Evolutionary conservation across 2,113 vertebrate species (phyloP), one percentile per base, ranked within the genome.

Genomic region (Hoplias malabaricus): DNA sequence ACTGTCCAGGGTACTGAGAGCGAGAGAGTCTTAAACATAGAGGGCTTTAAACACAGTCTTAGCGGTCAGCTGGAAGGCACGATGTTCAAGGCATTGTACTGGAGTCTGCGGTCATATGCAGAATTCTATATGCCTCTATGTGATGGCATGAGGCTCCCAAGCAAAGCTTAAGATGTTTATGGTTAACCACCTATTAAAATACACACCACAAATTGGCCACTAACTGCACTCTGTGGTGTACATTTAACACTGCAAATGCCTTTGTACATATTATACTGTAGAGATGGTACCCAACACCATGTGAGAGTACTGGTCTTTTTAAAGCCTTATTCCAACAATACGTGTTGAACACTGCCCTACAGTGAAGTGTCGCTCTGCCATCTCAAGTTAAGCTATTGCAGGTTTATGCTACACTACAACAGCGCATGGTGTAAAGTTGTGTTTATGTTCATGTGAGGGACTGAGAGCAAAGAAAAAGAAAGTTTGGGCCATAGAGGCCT

Each of bases 141-240:
- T 80, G 87, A 66, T 89, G 84, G 83, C 73, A 36, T 73, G 88
- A 88, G 89, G 85, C 86, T 82, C 77, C 83, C 2, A 80, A 88
- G 86, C 89, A 90, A 91, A 90, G 92, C 90, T 88, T 89, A 91
- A 88, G 87, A 91, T 85, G 75, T 87, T 80, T 89, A 84, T 9
- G 81, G 90, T 91, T 91, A 89, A 84, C 81, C 83, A 83, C 76
- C 57, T 70, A 80, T 83, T 84, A 84, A 84, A 82, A 78, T 62
- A 62, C 82, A 69, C 61, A 75, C 82, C 75, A 77, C 84, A 84
- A 76, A 68, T 69, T 53, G 53, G 48, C 80, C 78, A 70, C 75
- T 71, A 79, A 73, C 65, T 73, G 48, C 67, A 74, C 79, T 62
- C 19, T n/a, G 29, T n/a, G 29, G 70, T 62, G 61, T 42, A 13